phyloP scores from a whole-genome alignment of 2,113 vertebrate genomes.

The Kryptolebias marmoratus region DNA sequence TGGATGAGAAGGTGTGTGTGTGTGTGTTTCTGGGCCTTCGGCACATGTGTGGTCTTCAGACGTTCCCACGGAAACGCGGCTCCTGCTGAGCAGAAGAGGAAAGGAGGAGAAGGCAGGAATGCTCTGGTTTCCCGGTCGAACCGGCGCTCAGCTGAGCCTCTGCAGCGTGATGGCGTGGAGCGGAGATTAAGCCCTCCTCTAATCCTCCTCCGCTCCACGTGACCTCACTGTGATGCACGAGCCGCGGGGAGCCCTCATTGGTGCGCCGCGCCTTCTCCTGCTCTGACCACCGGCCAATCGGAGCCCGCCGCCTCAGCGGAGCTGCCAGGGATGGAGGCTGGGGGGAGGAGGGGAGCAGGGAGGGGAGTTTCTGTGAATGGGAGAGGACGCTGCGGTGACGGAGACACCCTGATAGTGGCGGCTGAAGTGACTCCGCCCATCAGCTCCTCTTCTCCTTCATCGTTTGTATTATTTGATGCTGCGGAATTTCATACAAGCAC shows the following conservation, averaged over 20 bases:
- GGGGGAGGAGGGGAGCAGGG: background rate
- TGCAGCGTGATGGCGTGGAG: constrained; percentile 49
- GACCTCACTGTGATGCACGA: constrained; percentile 71
- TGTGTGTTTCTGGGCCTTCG: background rate
- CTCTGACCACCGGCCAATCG: constrained; percentile 71
- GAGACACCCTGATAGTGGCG: constrained; percentile 31
- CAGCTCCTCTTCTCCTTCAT: background rate
- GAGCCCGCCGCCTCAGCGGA: constrained; percentile 45
- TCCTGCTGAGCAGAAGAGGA: background rate
- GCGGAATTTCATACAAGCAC: background rate
- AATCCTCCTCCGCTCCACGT: constrained; percentile 74
- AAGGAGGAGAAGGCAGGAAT: background rate
- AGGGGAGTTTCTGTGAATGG: constrained; percentile 62
- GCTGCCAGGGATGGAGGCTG: constrained; percentile 34
- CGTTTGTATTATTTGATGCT: background rate
- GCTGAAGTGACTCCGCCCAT: background rate
- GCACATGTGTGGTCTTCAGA: background rate
- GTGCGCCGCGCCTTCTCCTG: constrained; percentile 46
- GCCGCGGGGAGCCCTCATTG: constrained; percentile 60
- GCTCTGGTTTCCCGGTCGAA: background rate
- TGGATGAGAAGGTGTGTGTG: background rate
- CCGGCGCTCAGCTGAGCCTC: constrained; percentile 9
- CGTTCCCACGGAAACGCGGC: background rate
- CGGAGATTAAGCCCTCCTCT: constrained; percentile 65
- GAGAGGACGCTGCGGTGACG: constrained; percentile 33